Evolutionary conservation across 2,113 vertebrate species (phyloP).

Genomic region (Xiphophorus couchianus): DNA sequence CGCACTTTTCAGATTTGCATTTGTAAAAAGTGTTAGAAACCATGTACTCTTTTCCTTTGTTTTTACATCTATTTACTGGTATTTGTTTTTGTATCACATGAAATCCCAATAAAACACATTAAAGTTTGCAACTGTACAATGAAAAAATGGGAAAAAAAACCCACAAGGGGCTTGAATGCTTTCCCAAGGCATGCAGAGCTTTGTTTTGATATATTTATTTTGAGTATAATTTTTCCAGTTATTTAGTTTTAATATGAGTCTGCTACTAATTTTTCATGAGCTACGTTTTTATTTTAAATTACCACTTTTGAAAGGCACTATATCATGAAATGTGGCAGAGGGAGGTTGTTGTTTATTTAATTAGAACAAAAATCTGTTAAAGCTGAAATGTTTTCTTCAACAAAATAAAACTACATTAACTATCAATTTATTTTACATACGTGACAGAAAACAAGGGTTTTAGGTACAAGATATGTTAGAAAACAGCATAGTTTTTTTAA

Average conservation of each 20-base stretch:
- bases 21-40: too few relatives aligned
- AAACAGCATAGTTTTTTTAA: slow-evolving; percentile 6
- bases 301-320: not conserved
- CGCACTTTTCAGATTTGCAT: too few relatives aligned
- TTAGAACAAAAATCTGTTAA: not conserved
- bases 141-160: not conserved
- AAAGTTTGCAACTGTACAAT: not conserved
- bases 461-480: not conserved
- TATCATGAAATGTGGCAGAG: not conserved
- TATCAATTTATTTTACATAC: not conserved
- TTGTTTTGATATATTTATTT: not conserved
- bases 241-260: not conserved
- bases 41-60: too few relatives aligned
- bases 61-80: too few relatives aligned
- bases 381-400: not conserved
- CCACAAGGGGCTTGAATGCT: too few relatives aligned
- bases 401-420: not conserved
- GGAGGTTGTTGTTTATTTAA: not conserved
- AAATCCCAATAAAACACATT: not conserved
- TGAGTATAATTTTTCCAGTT: not conserved
- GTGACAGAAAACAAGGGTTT: slow-evolving; percentile 1
- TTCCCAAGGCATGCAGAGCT: too few relatives aligned
- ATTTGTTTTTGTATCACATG: not conserved
- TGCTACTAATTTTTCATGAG: not conserved
- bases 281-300: not conserved